A percentile compares a stretch with the other conserved stretches of the same genome.
These are phyloP conservation scores for Deilephila porcellus DNA, from an alignment of 2,888 invertebrate species.

Conservation along the genomic window DNA sequence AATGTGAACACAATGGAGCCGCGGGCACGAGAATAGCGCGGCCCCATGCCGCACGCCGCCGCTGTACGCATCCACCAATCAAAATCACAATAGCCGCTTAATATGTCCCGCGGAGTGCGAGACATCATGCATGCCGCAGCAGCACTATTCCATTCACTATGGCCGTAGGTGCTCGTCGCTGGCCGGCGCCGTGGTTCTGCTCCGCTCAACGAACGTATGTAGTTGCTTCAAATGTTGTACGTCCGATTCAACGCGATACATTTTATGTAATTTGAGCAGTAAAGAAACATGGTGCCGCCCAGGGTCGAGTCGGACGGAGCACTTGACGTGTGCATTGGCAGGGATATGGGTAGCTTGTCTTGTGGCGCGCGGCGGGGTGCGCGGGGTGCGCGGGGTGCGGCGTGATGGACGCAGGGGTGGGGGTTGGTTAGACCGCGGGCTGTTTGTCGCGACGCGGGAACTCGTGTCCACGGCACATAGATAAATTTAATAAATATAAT, in stretches of 20 bases:
- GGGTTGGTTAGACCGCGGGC: not conserved
- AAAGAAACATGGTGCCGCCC: too few relatives aligned
- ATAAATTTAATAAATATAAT: slow-evolving; percentile 41
- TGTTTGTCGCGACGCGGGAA: not conserved
- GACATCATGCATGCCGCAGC: not conserved
- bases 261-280: too few relatives aligned
- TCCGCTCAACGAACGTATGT: not conserved
- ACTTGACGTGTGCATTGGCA: too few relatives aligned
- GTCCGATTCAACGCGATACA: too few relatives aligned
- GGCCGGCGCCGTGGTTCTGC: not conserved
- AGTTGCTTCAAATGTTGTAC: too few relatives aligned
- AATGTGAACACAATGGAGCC: slow-evolving; percentile 24
- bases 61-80: not conserved
- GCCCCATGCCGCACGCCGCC: slow-evolving; percentile 9
- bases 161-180: too few relatives aligned
- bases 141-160: not conserved
- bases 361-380: not conserved
- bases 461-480: slow-evolving; percentile 36
- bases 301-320: too few relatives aligned
- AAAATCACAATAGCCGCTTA: not conserved
- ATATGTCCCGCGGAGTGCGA: not conserved
- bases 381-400: not conserved
- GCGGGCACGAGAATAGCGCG: slow-evolving; percentile 21
- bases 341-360: too few relatives aligned
- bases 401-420: not conserved